Percentiles rank a stretch among this genome's conserved stretches.
Conservation (phyloP, 37 sponge, comb jelly and placozoan species). For the Eunapius fragilis region DNA sequence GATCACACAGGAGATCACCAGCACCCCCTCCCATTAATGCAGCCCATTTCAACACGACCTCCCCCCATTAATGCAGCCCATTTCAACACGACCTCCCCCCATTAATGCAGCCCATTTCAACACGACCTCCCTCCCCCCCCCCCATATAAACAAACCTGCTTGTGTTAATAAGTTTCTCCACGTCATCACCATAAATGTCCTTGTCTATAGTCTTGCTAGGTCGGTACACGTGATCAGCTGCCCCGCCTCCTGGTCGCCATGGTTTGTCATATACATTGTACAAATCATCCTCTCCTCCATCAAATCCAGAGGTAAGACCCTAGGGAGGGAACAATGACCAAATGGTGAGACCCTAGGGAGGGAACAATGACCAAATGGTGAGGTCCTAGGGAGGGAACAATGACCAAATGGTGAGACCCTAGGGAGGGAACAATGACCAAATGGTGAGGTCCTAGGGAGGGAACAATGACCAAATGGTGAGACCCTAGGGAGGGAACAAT, state of each 20-base stretch:
- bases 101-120: neutral
- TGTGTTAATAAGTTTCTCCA: slow-evolving; percentile 91
- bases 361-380: no score
- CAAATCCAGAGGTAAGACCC: slow-evolving; percentile 88
- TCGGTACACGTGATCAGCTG: slow-evolving; percentile 85
- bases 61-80: no score
- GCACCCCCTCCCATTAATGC: no score
- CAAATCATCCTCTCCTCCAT: slow-evolving; percentile 79
- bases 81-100: neutral
- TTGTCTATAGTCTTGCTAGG: slow-evolving; percentile 93
- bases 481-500: no score
- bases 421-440: no score
- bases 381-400: no score
- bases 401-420: no score
- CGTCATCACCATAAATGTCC: slow-evolving; percentile 96
- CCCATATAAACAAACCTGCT: slow-evolving; percentile 49
- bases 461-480: no score
- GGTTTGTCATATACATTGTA: slow-evolving; percentile 99
- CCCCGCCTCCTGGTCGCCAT: slow-evolving; percentile 89
- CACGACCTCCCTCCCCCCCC: neutral
- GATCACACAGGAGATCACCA: no score
- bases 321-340: slow-evolving; percentile 11
- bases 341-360: neutral
- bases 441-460: no score
- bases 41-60: no score